Evolutionary conservation across 2,888 invertebrate species (phyloP).

Genomic region (Minunthozetes semirufus): DNA sequence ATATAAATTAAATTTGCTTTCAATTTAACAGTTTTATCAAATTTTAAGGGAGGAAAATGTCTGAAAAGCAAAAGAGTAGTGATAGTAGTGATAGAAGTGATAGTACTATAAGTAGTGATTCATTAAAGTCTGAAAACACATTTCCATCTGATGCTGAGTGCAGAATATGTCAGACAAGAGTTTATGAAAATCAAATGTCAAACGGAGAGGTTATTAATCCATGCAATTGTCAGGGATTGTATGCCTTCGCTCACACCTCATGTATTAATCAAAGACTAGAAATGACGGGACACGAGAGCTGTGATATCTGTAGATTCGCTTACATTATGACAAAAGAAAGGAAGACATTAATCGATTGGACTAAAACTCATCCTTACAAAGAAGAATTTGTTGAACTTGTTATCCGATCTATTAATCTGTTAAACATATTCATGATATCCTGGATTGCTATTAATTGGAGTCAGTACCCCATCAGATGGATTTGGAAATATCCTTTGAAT

Average conservation of each 20-base stretch:
- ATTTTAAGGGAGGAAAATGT: no score
- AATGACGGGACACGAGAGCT: background rate
- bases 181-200: background rate
- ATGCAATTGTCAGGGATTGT: conserved; percentile 20
- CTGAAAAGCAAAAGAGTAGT: no score
- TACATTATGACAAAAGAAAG: background rate
- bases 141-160: no score
- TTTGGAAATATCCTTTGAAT: background rate
- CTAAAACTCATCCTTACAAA: background rate
- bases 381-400: background rate
- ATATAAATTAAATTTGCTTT: no score
- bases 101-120: no score
- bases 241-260: background rate
- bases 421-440: background rate
- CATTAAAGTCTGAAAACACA: no score
- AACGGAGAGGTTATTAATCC: background rate
- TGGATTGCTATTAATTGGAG: background rate
- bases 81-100: no score
- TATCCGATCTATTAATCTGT: background rate
- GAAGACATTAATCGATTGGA: background rate
- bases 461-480: background rate
- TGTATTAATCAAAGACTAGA: background rate
- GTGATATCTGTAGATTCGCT: conserved; percentile 1
- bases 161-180: background rate
- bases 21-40: no score